Conservation (phyloP, 2,888 invertebrate genomes). For the Coleophora deauratella region DNA sequence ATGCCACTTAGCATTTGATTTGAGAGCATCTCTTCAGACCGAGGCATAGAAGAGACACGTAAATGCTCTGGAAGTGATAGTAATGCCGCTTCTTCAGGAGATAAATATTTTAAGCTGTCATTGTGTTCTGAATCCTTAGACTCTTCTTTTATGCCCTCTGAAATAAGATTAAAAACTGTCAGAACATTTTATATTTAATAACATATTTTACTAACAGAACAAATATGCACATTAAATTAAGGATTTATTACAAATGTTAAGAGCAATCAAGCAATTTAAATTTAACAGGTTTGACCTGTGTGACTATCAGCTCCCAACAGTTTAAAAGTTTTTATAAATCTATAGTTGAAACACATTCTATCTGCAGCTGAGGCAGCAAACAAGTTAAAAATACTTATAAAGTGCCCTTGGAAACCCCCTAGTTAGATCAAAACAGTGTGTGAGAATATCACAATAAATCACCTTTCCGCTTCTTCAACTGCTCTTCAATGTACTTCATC, state of each 20-base stretch:
- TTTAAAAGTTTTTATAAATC: no score
- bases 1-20: slow-evolving; percentile 99
- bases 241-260: no score
- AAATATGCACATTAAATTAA: no score
- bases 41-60: slow-evolving; percentile 86
- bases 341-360: no score
- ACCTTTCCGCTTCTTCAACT: slow-evolving; percentile 90
- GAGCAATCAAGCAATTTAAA: no score
- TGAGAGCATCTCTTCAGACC: slow-evolving; percentile 98
- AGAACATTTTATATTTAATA: neutral
- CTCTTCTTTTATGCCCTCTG: slow-evolving; percentile 51
- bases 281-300: no score
- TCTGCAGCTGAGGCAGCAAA: no score
- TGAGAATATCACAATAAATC: slow-evolving; percentile 2
- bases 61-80: slow-evolving; percentile 92
- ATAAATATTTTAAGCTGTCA: slow-evolving; percentile 77
- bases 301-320: no score
- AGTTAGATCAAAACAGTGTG: no score
- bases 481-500: slow-evolving; percentile 86
- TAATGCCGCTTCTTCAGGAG: slow-evolving; percentile 93
- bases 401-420: no score
- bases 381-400: no score
- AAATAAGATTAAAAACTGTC: slow-evolving; percentile 20
- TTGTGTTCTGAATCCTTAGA: slow-evolving; percentile 57
- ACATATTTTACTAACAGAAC: no score